Evolutionary conservation across 2,888 invertebrate genomes (phyloP).

Genomic region (Nemoura dubitans): DNA sequence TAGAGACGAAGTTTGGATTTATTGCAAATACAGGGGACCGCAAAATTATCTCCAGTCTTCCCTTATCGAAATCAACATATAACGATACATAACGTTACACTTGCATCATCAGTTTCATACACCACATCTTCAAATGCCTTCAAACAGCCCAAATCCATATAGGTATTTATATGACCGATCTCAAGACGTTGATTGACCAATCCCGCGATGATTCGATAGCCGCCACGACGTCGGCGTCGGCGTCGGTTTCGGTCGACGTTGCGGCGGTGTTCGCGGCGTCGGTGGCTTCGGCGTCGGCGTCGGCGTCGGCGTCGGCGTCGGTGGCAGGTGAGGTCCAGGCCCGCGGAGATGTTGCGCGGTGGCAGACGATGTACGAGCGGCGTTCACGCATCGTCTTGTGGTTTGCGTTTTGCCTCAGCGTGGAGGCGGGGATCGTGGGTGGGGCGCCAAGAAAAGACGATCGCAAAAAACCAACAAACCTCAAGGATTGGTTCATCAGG

Average conservation of each 20-base stretch:
- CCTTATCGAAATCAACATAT: too few species aligned
- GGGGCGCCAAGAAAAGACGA: conserved; percentile 40
- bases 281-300: neutral
- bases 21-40: too few species aligned
- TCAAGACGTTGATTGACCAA: neutral
- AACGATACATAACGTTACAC: too few species aligned
- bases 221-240: neutral
- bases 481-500: conserved; percentile 39
- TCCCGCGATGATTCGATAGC: neutral
- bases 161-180: neutral
- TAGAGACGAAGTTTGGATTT: too few species aligned
- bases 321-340: conserved; percentile 35
- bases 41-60: too few species aligned
- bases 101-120: too few species aligned
- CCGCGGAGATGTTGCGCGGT: conserved; percentile 23
- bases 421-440: conserved; percentile 34
- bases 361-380: neutral
- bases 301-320: neutral
- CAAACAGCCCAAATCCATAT: neutral
- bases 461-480: conserved; percentile 40
- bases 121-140: neutral
- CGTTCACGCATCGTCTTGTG: conserved; percentile 39
- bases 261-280: neutral
- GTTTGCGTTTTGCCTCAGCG: conserved; percentile 32
- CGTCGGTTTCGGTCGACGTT: neutral